Evolutionary conservation across 2,888 invertebrate species (phyloP), one percentile per base, ranked within the genome.

Genomic region (Polydrusus pterygomalis): DNA sequence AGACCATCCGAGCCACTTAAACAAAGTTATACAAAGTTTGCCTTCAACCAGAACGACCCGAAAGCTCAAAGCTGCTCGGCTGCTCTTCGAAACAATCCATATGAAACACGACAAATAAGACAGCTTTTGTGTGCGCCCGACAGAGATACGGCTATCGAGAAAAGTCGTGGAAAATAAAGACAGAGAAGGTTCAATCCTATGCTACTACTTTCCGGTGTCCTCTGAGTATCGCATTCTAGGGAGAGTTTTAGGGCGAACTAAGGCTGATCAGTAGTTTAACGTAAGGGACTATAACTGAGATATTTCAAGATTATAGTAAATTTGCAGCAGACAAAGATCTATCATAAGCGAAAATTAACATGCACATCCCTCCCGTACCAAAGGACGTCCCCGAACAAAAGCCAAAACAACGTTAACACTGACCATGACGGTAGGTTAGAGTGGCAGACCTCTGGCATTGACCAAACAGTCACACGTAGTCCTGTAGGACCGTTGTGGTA

Each of bases 31-130:
- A 69, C 69, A 69, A 69, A 69, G 58, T 69, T 69, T 69, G 58
- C 51, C 69, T 60, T 69, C 45, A 47, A 69, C 69, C 69, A 69
- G 69, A 60, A 69, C 58, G 60, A 54, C 69, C 69, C 47, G 43
- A 60, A 60, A 69, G 69, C 58, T 60, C 45, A 38, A 60, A 69
- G 69, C 69, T 68, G 69, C 47, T 69, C 58, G 58, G 60, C 69
- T 69, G 58, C 60, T 69, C 69, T 69, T 60, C 58, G 60, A 69
- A 69, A 60, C 69, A 69, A 69, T 69, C 69, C 60, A 69, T 69
- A 69, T 58, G 69, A 60, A 71, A 71, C 63, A 71, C 71, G 71
- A 71, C 71, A 71, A 71, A 71, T 63, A 71, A 47, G 62, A 70
- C 70, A 62, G 70, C 62, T 34, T 62, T 45, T 49, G 68, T 56